phyloP scores from a whole-genome alignment of 2,888 invertebrate genomes.

The Boloria euphrosyne region DNA sequence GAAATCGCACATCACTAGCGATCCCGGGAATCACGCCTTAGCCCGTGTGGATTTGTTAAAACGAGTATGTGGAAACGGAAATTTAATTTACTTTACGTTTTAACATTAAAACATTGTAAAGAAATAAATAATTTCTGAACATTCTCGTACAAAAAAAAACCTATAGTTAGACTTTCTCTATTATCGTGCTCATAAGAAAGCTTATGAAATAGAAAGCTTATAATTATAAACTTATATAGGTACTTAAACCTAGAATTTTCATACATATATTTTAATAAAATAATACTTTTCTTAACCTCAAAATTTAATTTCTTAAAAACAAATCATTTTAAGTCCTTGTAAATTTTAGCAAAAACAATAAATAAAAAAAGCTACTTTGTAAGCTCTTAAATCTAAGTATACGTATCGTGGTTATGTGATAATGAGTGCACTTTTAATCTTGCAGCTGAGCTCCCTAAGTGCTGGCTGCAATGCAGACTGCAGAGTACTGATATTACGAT shows the following conservation, averaged over 20 bases:
- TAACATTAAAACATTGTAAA: too few species aligned
- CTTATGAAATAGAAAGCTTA: too few species aligned
- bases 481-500: conserved; percentile 25
- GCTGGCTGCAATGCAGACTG: conserved; percentile 48
- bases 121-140: too few species aligned
- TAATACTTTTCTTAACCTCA: too few species aligned
- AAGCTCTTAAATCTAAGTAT: conserved; percentile 32
- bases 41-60: conserved; percentile 51
- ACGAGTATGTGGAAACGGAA: conserved; percentile 34
- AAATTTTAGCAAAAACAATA: conserved; percentile 4
- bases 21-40: conserved; percentile 67
- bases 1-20: conserved; percentile 76
- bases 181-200: too few species aligned
- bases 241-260: too few species aligned
- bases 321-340: conserved; percentile 1
- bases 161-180: too few species aligned
- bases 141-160: too few species aligned
- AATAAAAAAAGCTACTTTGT: neutral
- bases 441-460: conserved; percentile 72
- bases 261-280: too few species aligned
- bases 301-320: neutral
- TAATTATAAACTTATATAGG: too few species aligned
- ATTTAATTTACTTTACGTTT: neutral
- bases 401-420: conserved; percentile 22
- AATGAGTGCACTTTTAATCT: conserved; percentile 64